phyloP scores from a whole-genome alignment of 2,797 vertebrate species.

The Choloepus didactylus region DNA sequence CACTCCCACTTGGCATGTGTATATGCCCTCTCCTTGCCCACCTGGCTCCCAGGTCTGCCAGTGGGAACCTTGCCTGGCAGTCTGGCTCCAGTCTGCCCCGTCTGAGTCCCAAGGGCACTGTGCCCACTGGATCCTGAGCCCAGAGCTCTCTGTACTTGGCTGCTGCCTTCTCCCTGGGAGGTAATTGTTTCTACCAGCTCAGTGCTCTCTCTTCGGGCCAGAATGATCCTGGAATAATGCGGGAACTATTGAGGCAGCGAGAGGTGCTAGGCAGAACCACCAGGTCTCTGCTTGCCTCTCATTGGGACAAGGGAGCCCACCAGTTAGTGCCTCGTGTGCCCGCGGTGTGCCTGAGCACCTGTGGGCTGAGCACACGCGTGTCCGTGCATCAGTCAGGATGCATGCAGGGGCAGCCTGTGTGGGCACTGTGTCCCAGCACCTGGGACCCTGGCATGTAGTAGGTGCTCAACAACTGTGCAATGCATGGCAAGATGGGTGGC shows the following conservation, averaged over 20 bases:
- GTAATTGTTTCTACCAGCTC: neutral
- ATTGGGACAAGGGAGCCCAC: neutral
- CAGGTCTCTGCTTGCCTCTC: neutral
- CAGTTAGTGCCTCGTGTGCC: rapidly evolving
- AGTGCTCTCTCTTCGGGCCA: neutral
- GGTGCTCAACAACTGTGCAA: neutral
- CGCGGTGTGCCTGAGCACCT: rapidly evolving
- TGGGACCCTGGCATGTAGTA: rapidly evolving
- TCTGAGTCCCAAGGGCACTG: constrained; percentile 54
- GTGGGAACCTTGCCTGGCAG: constrained; percentile 37
- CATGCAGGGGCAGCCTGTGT: rapidly evolving
- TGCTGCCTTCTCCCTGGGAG: neutral
- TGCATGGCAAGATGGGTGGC: too few relatives aligned
- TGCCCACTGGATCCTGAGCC: constrained; percentile 44
- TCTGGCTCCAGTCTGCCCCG: constrained; percentile 59
- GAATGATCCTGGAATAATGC: neutral
- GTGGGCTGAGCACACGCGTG: neutral
- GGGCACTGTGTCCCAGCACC: neutral
- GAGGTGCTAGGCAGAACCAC: neutral
- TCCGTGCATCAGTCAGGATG: rapidly evolving
- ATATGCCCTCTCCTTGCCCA: neutral
- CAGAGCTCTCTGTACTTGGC: constrained; percentile 34
- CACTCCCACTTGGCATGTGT: neutral
- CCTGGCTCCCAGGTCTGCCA: constrained; percentile 38
- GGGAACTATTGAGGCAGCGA: neutral